These are phyloP conservation scores for Borostomias antarcticus DNA, from an alignment of 2,797 vertebrate genomes.

Conservation along the genomic window DNA sequence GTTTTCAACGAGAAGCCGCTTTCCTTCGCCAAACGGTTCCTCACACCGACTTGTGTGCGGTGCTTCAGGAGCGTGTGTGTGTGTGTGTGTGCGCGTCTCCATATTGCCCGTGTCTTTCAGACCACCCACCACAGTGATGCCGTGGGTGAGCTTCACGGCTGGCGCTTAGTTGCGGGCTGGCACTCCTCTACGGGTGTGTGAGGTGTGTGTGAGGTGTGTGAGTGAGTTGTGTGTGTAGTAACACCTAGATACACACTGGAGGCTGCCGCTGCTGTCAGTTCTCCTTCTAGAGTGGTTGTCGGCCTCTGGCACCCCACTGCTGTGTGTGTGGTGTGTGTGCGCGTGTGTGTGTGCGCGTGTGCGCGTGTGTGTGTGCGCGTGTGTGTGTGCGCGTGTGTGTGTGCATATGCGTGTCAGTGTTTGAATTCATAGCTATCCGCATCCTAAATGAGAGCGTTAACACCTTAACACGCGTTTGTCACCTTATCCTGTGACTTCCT, in stretches of 20 bases:
- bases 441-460: too few species aligned
- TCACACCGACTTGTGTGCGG: too few species aligned
- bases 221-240: slow-evolving; percentile 1
- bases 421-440: too few species aligned
- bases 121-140: slow-evolving; percentile 36
- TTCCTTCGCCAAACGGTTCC: neutral
- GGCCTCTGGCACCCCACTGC: neutral
- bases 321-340: neutral
- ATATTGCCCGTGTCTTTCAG: neutral
- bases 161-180: slow-evolving; percentile 44
- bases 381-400: slow-evolving; percentile 1
- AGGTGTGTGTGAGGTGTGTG: slow-evolving; percentile 23
- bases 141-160: neutral
- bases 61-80: too few species aligned
- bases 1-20: neutral
- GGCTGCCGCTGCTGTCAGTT: neutral
- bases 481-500: too few species aligned
- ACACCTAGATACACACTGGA: neutral
- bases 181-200: slow-evolving; percentile 22
- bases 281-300: neutral
- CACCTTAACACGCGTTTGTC: too few species aligned
- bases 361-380: slow-evolving; percentile 3
- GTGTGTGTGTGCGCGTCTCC: too few species aligned
- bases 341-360: slow-evolving; percentile 15
- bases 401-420: too few species aligned